phyloP scores from a whole-genome alignment of 1,140 invertebrate species.

The Thereuonema tuberculata region DNA sequence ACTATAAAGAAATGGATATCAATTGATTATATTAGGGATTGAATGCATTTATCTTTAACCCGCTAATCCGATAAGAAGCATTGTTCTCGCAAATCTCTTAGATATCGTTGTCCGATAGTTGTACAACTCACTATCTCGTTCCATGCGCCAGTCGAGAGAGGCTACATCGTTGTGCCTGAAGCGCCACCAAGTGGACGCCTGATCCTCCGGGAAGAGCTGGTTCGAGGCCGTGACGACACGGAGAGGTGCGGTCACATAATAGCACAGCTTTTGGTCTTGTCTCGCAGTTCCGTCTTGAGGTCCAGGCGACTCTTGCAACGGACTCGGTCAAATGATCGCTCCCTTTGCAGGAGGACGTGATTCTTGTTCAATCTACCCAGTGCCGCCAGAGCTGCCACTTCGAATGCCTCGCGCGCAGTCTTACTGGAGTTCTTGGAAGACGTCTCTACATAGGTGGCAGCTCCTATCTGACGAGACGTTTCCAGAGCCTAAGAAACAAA shows the following conservation, averaged over 20 bases:
- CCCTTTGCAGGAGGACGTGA: constrained; percentile 11
- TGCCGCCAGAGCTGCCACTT: constrained; percentile 32
- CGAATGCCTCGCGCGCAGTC: constrained; percentile 31
- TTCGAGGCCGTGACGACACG: too few relatives aligned
- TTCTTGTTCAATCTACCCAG: constrained; percentile 26
- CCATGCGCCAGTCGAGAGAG: too few relatives aligned
- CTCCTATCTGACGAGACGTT: constrained; percentile 29
- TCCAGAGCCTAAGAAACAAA: constrained; percentile 17
- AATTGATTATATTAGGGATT: too few relatives aligned
- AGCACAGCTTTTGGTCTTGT: constrained; percentile 39
- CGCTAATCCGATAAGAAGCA: too few relatives aligned
- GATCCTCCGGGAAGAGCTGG: too few relatives aligned
- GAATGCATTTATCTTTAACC: too few relatives aligned
- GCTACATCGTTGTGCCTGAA: too few relatives aligned
- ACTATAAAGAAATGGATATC: too few relatives aligned
- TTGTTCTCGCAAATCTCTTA: too few relatives aligned
- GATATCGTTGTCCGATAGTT: too few relatives aligned
- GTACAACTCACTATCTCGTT: too few relatives aligned
- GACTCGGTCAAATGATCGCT: neutral
- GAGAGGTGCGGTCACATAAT: constrained; percentile 36
- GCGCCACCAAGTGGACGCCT: too few relatives aligned
- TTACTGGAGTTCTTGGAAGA: constrained; percentile 27
- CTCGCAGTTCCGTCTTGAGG: constrained; percentile 40
- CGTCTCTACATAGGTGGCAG: constrained; percentile 33
- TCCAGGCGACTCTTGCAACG: constrained; percentile 41